A percentile compares a stretch with the other conserved stretches of the same genome.
These are phyloP conservation scores for Halcyon leucocephala DNA, from an alignment of 2,797 vertebrate species.

Conservation along the genomic window DNA sequence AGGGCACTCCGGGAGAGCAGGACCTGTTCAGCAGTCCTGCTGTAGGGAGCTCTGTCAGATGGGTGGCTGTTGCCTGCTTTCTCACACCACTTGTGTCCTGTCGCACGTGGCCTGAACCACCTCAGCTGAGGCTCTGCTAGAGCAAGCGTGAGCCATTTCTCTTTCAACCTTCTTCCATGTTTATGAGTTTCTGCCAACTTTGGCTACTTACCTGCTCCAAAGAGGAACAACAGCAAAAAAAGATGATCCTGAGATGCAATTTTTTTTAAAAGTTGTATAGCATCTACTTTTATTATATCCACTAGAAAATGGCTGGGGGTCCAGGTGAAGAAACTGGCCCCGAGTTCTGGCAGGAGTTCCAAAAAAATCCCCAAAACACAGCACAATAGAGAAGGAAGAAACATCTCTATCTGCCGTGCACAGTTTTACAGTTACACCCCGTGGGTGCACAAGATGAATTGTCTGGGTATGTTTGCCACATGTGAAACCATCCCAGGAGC, in stretches of 20 bases:
- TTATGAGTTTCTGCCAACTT: background rate
- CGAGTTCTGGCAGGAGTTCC: background rate
- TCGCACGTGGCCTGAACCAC: accelerated
- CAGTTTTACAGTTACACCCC: conserved; percentile 27
- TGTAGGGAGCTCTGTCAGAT: background rate
- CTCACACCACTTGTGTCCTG: background rate
- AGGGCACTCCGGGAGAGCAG: background rate
- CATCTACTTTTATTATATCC: conserved; percentile 16
- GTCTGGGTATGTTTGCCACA: conserved; percentile 54
- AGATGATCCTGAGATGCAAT: background rate
- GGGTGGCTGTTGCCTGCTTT: background rate
- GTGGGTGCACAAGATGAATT: conserved; percentile 49
- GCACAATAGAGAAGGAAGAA: conserved; percentile 10
- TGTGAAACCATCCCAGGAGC: conserved; percentile 25
- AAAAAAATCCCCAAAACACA: background rate
- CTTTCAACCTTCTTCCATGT: background rate
- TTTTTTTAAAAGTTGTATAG: background rate
- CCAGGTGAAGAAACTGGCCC: background rate
- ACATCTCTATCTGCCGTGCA: conserved; percentile 44
- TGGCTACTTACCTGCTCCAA: background rate
- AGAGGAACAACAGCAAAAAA: background rate
- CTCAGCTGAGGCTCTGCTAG: background rate
- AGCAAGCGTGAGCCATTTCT: background rate
- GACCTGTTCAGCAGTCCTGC: background rate
- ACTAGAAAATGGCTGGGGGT: background rate